A percentile compares a stretch with the other conserved stretches of the same genome.
Evolutionary conservation across 2,888 invertebrate species (phyloP).

Genomic region (Drosophila yooni): DNA sequence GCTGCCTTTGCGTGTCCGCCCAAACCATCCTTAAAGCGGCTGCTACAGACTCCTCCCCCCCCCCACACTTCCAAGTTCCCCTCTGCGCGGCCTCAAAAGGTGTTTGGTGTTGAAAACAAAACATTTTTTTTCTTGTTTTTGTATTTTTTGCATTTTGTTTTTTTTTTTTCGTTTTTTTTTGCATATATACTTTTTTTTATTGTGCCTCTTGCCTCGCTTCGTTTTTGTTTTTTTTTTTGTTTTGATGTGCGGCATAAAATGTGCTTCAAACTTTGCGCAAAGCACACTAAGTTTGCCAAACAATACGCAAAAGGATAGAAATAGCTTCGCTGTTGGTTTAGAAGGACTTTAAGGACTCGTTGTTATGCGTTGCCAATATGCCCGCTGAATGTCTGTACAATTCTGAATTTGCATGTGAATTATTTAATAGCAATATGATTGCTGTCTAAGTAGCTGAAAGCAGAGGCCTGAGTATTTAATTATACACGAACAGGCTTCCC

Average conservation of each 20-base stretch:
- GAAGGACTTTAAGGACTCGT: constrained; percentile 33
- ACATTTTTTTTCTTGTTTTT: constrained; percentile 45
- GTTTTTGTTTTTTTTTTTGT: constrained; percentile 25
- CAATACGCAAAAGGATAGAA: constrained; percentile 40
- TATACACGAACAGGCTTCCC: not conserved
- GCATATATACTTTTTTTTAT: constrained; percentile 51
- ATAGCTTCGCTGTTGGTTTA: constrained; percentile 29
- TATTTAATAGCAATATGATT: constrained; percentile 55
- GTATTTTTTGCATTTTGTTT: constrained; percentile 17
- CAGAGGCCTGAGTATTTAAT: constrained; percentile 1
- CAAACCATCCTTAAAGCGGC: not conserved
- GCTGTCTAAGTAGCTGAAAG: constrained; percentile 38
- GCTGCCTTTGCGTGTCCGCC: constrained; percentile 24
- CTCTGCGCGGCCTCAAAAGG: constrained; percentile 60
- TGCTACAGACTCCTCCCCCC: not conserved
- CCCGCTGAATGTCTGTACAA: constrained; percentile 21
- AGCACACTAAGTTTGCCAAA: constrained; percentile 51
- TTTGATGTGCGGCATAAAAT: constrained; percentile 55
- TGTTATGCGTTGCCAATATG: constrained; percentile 47
- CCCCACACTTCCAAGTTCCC: not conserved
- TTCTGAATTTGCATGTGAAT: constrained; percentile 49
- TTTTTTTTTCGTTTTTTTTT: constrained; percentile 37
- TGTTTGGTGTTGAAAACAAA: constrained; percentile 76
- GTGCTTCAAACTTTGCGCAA: constrained; percentile 66
- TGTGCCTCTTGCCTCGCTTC: constrained; percentile 34